Evolutionary conservation across 2,888 invertebrate species (phyloP).

Genomic region (Dryobota labecula): DNA sequence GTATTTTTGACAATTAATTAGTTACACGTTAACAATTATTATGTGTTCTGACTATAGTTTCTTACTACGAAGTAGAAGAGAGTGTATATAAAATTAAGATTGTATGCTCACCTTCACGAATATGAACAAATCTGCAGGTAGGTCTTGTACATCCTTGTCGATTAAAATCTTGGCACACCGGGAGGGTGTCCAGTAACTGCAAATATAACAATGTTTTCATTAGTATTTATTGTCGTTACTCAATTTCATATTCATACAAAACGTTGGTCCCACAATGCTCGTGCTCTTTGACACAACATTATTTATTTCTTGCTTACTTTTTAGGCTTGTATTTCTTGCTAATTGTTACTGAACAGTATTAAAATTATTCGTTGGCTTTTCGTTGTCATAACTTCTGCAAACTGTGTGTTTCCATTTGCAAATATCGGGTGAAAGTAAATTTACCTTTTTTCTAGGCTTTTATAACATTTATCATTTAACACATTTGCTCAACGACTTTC

Average conservation of each 20-base stretch:
- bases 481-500: slow-evolving; percentile 26
- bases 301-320: slow-evolving; percentile 19
- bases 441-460: slow-evolving; percentile 1
- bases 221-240: slow-evolving; percentile 75
- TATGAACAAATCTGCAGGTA: slow-evolving; percentile 99
- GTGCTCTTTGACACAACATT: slow-evolving; percentile 43
- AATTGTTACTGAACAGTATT: slow-evolving; percentile 20
- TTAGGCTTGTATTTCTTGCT: slow-evolving; percentile 11
- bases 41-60: slow-evolving; percentile 27
- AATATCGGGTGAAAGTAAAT: slow-evolving; percentile 9
- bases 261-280: slow-evolving; percentile 74
- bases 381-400: slow-evolving; percentile 32
- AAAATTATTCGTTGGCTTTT: slow-evolving; percentile 50
- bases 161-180: slow-evolving; percentile 99
- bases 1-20: slow-evolving; percentile 58
- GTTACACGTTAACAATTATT: slow-evolving; percentile 59
- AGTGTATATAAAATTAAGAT: slow-evolving; percentile 11
- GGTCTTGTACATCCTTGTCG: slow-evolving; percentile 98
- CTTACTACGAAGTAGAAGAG: slow-evolving; percentile 49
- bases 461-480: slow-evolving; percentile 5
- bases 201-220: slow-evolving; percentile 86
- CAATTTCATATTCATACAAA: slow-evolving; percentile 71
- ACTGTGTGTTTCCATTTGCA: slow-evolving; percentile 24
- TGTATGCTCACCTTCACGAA: slow-evolving; percentile 96
- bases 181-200: slow-evolving; percentile 99